phyloP scores from a whole-genome alignment of 2,888 invertebrate genomes.

The Crossocerus cetratus region DNA sequence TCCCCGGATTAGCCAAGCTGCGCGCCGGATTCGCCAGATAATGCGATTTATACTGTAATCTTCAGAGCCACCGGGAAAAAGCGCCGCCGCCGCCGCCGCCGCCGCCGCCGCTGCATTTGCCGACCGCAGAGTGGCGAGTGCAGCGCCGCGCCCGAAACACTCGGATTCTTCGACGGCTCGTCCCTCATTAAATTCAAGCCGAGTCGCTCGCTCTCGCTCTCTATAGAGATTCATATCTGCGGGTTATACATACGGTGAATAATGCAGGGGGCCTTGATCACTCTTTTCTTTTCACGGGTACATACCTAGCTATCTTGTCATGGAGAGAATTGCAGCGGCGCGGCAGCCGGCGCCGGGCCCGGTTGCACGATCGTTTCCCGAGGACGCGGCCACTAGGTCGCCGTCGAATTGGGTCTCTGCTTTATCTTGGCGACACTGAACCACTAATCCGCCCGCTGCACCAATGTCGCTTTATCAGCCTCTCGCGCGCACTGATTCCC shows the following conservation, averaged over 20 bases:
- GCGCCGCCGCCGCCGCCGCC: too few relatives aligned
- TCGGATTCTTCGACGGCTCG: too few relatives aligned
- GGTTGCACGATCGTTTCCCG: constrained; percentile 55
- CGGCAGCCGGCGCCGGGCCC: constrained; percentile 24
- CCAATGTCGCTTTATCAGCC: constrained; percentile 50
- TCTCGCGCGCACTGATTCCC: constrained; percentile 33
- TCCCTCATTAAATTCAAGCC: too few relatives aligned
- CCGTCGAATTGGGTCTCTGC: constrained; percentile 56
- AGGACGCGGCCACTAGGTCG: constrained; percentile 71
- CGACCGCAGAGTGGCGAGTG: too few relatives aligned
- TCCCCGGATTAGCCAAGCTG: too few relatives aligned
- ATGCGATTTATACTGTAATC: too few relatives aligned
- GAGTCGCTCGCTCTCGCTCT: too few relatives aligned
- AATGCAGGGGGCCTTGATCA: constrained; percentile 3
- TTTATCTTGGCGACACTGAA: constrained; percentile 65
- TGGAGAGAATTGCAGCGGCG: constrained; percentile 4
- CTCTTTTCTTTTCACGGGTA: constrained; percentile 16
- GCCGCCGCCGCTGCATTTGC: too few relatives aligned
- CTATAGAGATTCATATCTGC: not conserved
- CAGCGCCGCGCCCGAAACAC: too few relatives aligned
- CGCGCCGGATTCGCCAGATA: too few relatives aligned
- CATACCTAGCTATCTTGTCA: constrained; percentile 21
- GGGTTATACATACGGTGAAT: not conserved
- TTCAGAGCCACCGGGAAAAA: too few relatives aligned
- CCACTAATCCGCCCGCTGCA: constrained; percentile 46